Evolutionary conservation across 2,888 invertebrate species (phyloP), one percentile per base, ranked within the genome.

Genomic region (Cetonia aurata): DNA sequence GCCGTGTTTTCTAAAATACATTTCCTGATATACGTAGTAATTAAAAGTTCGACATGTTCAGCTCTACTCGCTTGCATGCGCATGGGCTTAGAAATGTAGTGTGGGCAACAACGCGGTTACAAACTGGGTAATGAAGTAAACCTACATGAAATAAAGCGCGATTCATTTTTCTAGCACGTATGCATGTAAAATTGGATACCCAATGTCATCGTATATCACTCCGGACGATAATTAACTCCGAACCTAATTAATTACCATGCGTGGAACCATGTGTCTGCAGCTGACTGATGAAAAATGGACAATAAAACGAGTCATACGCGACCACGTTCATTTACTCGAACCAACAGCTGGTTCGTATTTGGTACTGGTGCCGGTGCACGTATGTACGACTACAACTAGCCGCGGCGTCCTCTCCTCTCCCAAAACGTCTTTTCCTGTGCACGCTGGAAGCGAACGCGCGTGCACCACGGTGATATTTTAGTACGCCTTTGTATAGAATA

Each of bases 231-330:
- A 78, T 79, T 78, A 79, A 77, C 76, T 77, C 73, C 53, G 74
- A 76, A 77, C 71, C 74, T 77, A 79, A 79, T 79, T 79, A 79
- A 78, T 78, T 77, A 76, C 75, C 76, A 75, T 73, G 75, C 75
- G 69, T 71, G 48, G 48, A 48, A 75, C 75, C 79, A 79, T 78
- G 76, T 79, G 79, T 70, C 75, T 71, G 77, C 79, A 79, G 79
- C 78, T 77, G 75, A 78, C 77, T 77, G 77, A 77, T 78, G 77
- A 77, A 76, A 73, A 77, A 76, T 76, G 76, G 75, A 77, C 77
- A 78, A 77, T 78, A 77, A 78, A 77, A 76, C 74, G 77, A 77
- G 74, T 77, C 62, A 62, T 62, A 48, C 62, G 62, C 48, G 62
- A 62, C 62, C 76, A 77, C 77, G 77, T 76, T 53, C 76, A 73